A percentile compares a stretch with the other conserved stretches of the same genome.
Conservation (phyloP, 2,888 invertebrate genomes). For the Deilephila elpenor region DNA sequence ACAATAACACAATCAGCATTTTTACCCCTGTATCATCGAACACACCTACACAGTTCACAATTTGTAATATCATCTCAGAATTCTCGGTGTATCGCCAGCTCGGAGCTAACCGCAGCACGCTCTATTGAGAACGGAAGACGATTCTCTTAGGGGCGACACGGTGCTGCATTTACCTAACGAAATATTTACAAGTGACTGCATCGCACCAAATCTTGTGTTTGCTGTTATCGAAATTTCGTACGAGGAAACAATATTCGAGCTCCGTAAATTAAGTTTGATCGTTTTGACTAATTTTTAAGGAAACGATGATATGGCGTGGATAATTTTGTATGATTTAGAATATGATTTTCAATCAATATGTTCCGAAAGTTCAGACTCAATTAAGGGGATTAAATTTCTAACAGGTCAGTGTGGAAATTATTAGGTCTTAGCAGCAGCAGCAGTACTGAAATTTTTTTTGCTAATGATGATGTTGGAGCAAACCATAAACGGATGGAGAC, state of each 20-base stretch:
- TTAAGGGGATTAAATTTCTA: too few species aligned
- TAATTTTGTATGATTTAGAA: too few species aligned
- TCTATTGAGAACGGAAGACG: conserved; percentile 21
- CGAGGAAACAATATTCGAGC: neutral
- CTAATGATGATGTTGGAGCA: too few species aligned
- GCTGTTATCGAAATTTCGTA: neutral
- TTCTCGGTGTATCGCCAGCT: neutral
- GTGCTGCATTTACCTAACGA: conserved; percentile 36
- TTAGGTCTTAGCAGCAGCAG: too few species aligned
- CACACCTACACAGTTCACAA: neutral
- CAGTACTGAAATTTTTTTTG: too few species aligned
- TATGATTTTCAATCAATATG: too few species aligned
- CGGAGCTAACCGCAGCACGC: neutral
- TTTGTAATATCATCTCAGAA: neutral
- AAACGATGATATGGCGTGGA: neutral
- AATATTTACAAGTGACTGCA: conserved; percentile 34
- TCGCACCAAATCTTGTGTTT: neutral
- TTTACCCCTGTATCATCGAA: neutral
- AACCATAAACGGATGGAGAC: too few species aligned
- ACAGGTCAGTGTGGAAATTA: too few species aligned
- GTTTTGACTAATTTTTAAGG: neutral
- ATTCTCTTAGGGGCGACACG: conserved; percentile 25
- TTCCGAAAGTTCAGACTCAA: too few species aligned
- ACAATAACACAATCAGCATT: neutral
- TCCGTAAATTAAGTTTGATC: neutral